Evolutionary conservation across 2,113 vertebrate species (phyloP).

Genomic region (Tetrax tetrax): DNA sequence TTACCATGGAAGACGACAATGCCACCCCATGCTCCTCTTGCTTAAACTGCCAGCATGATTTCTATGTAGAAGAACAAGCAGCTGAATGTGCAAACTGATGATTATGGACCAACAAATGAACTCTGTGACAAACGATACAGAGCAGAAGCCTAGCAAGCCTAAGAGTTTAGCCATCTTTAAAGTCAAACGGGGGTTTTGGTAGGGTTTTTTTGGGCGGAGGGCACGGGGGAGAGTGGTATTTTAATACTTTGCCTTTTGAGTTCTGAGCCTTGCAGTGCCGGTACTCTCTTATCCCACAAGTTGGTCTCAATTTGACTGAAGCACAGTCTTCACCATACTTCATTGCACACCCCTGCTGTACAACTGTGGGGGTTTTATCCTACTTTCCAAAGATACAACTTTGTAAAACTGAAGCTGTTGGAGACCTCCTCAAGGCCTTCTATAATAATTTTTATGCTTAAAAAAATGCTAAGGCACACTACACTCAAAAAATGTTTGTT

Average conservation of each 20-base stretch:
- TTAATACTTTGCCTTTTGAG: not conserved
- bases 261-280: not conserved
- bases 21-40: not conserved
- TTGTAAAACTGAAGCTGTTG: not conserved
- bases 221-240: not conserved
- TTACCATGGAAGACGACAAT: not conserved
- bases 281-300: not conserved
- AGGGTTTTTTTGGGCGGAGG: not conserved
- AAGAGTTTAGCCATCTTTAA: not conserved
- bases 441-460: not conserved
- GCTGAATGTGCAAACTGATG: not conserved
- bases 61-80: not conserved
- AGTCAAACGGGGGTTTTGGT: not conserved
- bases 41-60: not conserved
- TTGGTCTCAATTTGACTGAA: not conserved
- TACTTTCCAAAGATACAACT: not conserved
- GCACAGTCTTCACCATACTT: not conserved
- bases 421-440: not conserved
- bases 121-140: not conserved
- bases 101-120: not conserved
- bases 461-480: not conserved
- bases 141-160: not conserved
- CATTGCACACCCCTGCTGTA: not conserved
- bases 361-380: not conserved
- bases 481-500: not conserved